Base-by-base conservation (phyloP, 2,113 vertebrate species). In the Lophochroa leadbeateri region DNA sequence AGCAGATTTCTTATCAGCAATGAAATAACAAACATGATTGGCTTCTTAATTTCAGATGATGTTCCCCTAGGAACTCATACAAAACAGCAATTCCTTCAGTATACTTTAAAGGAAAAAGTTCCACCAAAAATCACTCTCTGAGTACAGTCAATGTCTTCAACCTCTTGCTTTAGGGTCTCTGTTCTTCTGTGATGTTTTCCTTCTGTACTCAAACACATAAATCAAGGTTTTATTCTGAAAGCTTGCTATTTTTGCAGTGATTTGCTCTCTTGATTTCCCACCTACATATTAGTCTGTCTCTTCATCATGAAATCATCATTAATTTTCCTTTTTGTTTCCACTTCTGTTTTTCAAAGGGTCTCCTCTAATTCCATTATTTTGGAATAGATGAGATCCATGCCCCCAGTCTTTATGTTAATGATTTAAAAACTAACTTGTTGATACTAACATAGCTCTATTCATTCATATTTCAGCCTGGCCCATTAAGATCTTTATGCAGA, bases 321-420 rank as follows among this genome's bases (percentile, higher is more conserved):
- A 85, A 95, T 95, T 95, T 86, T 79, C 67, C 13, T 82, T 95
- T 95, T 86, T 79, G 61, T 10, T 82, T 94, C 57, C 74, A 65
- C 60, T 91, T 93, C 60, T 63, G 6, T 41, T 92, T 87, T 78
- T 65, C 53, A 83, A 72, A 63, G 8, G 24, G 29, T 88, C 31
- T 68, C 44, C 46, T 82, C 63, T 76, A 94, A 92, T 65, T 52
- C 47, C 39, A 44, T 37, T 44, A 4, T 44, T 93, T 76, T 50
- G n/a, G 20, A 83, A 53, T 13, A 71, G 60, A 79, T 60, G 25
- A 76, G 35, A 79, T 71, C 25, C 8, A 29, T 0, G 0, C 27
- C 41, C 28, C 21, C 13, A 63, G 0, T 67, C 57, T 82, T 86
- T 55, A 53, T 43, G 33, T 37, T 79, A 71, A 87, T 71, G 0